Percentiles rank a stretch among this genome's conserved stretches.
Evolutionary conservation across 2,113 vertebrate genomes (phyloP).

Genomic region (Rhynchopsitta pachyrhyncha): DNA sequence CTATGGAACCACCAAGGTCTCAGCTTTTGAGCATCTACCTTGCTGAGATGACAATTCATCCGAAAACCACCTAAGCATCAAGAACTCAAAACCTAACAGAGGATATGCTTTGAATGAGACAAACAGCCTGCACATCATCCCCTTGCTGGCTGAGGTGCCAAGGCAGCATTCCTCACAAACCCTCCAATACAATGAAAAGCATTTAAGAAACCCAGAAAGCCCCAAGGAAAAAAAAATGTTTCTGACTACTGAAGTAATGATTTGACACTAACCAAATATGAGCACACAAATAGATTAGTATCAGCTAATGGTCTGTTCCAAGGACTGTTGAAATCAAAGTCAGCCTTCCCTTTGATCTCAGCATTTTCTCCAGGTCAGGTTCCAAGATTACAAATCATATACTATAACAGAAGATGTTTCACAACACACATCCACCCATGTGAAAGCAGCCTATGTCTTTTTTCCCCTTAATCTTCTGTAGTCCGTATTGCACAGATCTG

Average conservation of each 20-base stretch:
- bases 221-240: neutral
- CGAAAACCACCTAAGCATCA: neutral
- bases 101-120: neutral
- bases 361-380: neutral
- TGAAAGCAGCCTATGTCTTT: neutral
- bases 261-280: slow-evolving; percentile 27
- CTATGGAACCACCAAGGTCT: neutral
- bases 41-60: neutral
- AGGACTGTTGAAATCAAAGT: slow-evolving; percentile 29
- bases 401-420: slow-evolving; percentile 32
- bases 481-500: neutral
- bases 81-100: neutral
- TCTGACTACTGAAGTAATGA: neutral
- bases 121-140: neutral
- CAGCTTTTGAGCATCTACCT: neutral
- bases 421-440: neutral
- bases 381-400: slow-evolving; percentile 20
- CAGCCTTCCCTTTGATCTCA: slow-evolving; percentile 27
- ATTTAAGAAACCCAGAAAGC: neutral
- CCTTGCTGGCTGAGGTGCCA: neutral
- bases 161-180: neutral
- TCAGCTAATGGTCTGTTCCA: slow-evolving; percentile 19
- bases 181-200: neutral
- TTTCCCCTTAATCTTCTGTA: neutral
- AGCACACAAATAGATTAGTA: neutral